phyloP scores from a whole-genome alignment of 2,888 invertebrate genomes.

The Rhimphoctona megacephalus region DNA sequence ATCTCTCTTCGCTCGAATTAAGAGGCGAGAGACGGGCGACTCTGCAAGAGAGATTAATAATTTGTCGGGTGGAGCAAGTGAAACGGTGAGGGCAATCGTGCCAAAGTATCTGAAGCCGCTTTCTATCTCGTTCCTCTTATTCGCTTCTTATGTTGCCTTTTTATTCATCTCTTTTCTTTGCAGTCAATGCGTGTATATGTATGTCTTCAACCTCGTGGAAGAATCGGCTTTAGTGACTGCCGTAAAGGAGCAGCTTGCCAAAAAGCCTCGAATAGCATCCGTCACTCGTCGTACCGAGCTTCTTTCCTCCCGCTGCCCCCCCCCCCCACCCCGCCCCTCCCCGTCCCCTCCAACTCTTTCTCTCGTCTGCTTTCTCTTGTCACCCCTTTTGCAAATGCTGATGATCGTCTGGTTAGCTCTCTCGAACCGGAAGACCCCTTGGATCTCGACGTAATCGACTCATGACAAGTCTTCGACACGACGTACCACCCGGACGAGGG shows the following conservation, averaged over 20 bases:
- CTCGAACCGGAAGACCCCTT: conserved; percentile 54
- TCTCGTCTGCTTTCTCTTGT: background rate
- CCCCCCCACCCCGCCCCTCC: conserved; percentile 7
- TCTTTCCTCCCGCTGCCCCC: no score
- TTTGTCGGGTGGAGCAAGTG: conserved; percentile 74
- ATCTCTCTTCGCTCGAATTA: conserved; percentile 79
- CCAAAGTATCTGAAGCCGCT: conserved; percentile 68
- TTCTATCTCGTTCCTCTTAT: conserved; percentile 54
- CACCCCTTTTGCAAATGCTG: conserved; percentile 15
- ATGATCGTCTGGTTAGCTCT: conserved; percentile 48
- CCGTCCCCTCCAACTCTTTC: background rate
- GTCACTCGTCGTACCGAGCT: conserved; percentile 58
- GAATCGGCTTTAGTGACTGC: conserved; percentile 50
- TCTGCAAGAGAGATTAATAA: conserved; percentile 76
- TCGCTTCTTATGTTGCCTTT: conserved; percentile 47
- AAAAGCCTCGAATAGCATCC: conserved; percentile 65
- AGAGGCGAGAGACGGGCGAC: conserved; percentile 72
- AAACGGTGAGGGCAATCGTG: conserved; percentile 68
- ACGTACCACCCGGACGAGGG: conserved; percentile 33
- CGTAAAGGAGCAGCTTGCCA: conserved; percentile 53
- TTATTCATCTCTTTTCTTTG: conserved; percentile 56
- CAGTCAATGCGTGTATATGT: background rate
- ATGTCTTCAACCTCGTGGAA: conserved; percentile 25
- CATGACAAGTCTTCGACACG: conserved; percentile 59
- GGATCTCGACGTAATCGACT: conserved; percentile 56